Evolutionary conservation across 2,113 vertebrate genomes (phyloP).

Genomic region (Antennarius striatus): DNA sequence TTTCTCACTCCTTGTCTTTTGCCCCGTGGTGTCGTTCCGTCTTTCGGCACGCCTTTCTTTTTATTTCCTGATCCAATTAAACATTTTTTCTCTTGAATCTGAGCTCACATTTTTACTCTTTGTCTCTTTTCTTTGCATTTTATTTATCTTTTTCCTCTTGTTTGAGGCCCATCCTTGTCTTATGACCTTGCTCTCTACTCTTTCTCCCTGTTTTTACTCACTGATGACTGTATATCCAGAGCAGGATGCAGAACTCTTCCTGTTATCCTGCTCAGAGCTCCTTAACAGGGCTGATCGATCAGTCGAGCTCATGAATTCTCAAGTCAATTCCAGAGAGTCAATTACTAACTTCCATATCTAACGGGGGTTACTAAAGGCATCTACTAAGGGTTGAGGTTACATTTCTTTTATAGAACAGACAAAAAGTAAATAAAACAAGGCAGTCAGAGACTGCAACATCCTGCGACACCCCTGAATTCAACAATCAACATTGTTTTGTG

Average conservation of each 20-base stretch:
- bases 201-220: not conserved
- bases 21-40: not conserved
- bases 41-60: slow-evolving; percentile 11
- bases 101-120: not conserved
- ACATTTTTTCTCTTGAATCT: not conserved
- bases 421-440: too few species aligned
- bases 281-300: slow-evolving; percentile 52
- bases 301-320: slow-evolving; percentile 51
- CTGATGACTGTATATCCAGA: not conserved
- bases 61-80: slow-evolving; percentile 3
- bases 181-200: not conserved
- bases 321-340: slow-evolving; percentile 43
- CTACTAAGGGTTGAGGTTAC: too few species aligned
- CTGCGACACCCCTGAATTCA: too few species aligned
- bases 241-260: slow-evolving; percentile 22
- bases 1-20: slow-evolving; percentile 1
- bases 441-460: too few species aligned
- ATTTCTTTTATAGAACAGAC: too few species aligned
- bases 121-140: too few species aligned
- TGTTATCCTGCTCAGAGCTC: slow-evolving; percentile 13
- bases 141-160: too few species aligned
- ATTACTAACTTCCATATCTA: slow-evolving; percentile 51
- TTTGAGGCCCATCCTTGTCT: not conserved
- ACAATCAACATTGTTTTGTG: too few species aligned
- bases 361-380: too few species aligned